Conservation (phyloP, 30 jellyfish, hydroid and myxozoan genomes). For the Chrysaora quinquecirrha region DNA sequence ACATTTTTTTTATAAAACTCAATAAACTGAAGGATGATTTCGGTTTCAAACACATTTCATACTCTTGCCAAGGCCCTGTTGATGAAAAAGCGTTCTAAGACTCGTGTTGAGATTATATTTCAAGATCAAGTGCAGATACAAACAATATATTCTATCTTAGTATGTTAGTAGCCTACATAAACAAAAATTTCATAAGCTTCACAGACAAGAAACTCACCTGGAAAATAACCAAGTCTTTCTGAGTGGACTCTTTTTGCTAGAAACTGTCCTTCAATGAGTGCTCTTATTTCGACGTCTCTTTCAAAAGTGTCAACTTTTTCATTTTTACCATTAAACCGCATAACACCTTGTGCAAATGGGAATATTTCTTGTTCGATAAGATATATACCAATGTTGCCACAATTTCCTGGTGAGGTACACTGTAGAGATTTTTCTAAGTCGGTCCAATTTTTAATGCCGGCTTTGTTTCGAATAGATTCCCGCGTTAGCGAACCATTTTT, state of each 20-base stretch:
- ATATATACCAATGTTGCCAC: slow-evolving; percentile 78
- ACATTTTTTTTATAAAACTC: no score
- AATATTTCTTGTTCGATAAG: slow-evolving; percentile 84
- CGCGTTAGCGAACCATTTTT: slow-evolving; percentile 93
- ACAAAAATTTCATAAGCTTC: no score
- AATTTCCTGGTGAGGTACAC: slow-evolving; percentile 76
- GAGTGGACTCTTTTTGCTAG: slow-evolving; percentile 83
- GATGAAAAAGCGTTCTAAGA: no score
- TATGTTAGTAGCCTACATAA: no score
- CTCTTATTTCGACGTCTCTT: slow-evolving; percentile 73
- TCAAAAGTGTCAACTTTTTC: slow-evolving; percentile 39
- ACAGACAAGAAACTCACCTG: slow-evolving; percentile 65
- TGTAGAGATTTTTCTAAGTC: slow-evolving; percentile 59
- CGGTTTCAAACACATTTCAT: no score
- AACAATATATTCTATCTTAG: no score
- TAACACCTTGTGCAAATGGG: slow-evolving; percentile 75
- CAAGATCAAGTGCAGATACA: no score
- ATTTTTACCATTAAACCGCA: slow-evolving; percentile 63
- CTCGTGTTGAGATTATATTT: no score
- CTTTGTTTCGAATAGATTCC: slow-evolving; percentile 50
- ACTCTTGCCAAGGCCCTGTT: no score
- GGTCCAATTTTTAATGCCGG: slow-evolving; percentile 60
- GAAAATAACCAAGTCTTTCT: slow-evolving; percentile 54
- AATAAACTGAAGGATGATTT: no score
- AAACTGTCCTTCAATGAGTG: slow-evolving; percentile 90